Evolutionary conservation across 2,888 invertebrate species (phyloP).

Genomic region (Oxytorus armatus): DNA sequence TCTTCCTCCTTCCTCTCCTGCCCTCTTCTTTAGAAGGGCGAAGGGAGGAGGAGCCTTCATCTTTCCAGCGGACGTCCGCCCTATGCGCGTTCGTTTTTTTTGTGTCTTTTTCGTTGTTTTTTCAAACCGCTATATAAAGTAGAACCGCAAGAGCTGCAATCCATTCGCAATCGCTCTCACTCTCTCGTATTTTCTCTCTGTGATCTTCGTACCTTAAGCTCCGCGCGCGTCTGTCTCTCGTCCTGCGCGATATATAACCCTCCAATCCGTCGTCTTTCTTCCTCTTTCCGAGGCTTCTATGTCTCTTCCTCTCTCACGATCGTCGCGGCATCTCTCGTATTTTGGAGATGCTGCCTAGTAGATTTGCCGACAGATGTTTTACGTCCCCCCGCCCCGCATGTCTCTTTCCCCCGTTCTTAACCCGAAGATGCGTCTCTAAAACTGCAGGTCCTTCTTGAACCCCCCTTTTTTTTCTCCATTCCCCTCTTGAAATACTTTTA

Average conservation of each 20-base stretch:
- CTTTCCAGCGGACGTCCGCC: constrained; percentile 67
- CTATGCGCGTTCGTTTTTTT: constrained; percentile 60
- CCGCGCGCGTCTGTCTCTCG: constrained; percentile 31
- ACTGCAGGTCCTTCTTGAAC: constrained; percentile 32
- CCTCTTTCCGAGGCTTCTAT: constrained; percentile 3
- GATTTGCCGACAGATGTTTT: constrained; percentile 79
- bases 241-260: constrained; percentile 56
- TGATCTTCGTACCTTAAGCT: constrained; percentile 41
- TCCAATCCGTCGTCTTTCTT: constrained; percentile 41
- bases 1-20: constrained; percentile 36
- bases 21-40: constrained; percentile 9
- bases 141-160: constrained; percentile 31
- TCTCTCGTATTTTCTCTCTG: constrained; percentile 54
- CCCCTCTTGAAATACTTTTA: constrained; percentile 18
- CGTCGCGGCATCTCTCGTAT: constrained; percentile 71
- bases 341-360: constrained; percentile 74
- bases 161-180: constrained; percentile 47
- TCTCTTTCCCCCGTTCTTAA: constrained; percentile 45
- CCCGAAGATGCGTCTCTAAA: constrained; percentile 26
- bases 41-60: constrained; percentile 51
- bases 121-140: not conserved
- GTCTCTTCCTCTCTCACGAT: constrained; percentile 58
- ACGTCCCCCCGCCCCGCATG: constrained; percentile 63
- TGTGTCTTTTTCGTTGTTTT: constrained; percentile 16
- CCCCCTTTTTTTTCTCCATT: constrained; percentile 37